Conservation (phyloP, 2,113 vertebrate species). For the Mandrillus leucophaeus region DNA sequence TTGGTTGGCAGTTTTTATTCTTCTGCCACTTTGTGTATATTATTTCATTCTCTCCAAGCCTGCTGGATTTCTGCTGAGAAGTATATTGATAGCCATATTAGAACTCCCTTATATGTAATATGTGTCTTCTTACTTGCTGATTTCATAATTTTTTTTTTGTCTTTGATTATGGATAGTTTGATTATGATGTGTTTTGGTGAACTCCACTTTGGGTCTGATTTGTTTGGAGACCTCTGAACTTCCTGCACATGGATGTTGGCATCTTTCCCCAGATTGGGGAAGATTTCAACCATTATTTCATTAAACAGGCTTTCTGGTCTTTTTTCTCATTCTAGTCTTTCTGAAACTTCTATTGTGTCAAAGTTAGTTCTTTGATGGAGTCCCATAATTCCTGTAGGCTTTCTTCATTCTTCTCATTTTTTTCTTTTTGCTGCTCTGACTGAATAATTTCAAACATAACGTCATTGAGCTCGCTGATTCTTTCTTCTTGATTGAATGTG, state of each 20-base stretch:
- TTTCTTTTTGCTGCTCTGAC: background rate
- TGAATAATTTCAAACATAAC: background rate
- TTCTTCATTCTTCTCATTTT: background rate
- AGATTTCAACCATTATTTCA: background rate
- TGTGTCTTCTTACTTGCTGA: background rate
- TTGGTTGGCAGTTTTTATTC: background rate
- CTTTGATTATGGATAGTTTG: background rate
- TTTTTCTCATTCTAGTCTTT: background rate
- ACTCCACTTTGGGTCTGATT: background rate
- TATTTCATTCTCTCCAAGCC: background rate
- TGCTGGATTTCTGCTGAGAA: background rate
- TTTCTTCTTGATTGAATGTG: background rate
- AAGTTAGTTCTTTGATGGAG: background rate
- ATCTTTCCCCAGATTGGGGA: background rate
- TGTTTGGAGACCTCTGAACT: background rate
- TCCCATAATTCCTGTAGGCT: background rate
- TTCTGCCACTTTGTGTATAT: background rate
- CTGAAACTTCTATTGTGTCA: background rate
- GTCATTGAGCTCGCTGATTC: background rate
- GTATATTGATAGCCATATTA: background rate
- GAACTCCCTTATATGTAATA: background rate
- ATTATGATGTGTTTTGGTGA: background rate
- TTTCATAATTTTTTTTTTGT: background rate
- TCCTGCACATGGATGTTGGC: background rate
- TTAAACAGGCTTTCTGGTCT: background rate